These are phyloP conservation scores for Dasypus novemcinctus DNA, from an alignment of 2,113 vertebrate species.

Conservation along the genomic window DNA sequence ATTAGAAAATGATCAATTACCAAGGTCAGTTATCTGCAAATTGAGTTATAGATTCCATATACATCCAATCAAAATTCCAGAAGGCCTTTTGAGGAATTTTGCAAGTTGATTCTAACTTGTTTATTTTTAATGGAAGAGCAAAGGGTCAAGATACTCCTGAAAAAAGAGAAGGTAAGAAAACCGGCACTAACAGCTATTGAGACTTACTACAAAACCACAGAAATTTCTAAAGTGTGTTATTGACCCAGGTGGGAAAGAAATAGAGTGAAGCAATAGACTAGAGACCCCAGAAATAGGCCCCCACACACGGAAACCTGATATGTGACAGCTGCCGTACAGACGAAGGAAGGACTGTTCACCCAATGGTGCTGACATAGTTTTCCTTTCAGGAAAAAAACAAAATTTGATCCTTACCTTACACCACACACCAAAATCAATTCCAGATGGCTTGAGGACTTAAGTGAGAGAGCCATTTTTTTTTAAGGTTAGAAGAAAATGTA, in stretches of 20 bases:
- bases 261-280: not conserved
- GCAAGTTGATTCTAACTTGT: not conserved
- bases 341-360: not conserved
- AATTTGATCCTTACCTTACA: not conserved
- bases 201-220: not conserved
- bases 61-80: not conserved
- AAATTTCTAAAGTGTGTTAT: not conserved
- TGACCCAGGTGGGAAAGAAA: not conserved
- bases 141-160: not conserved
- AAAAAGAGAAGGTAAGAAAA: not conserved
- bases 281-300: not conserved
- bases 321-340: not conserved
- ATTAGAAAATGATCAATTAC: not conserved
- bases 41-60: not conserved
- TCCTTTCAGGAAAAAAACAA: not conserved
- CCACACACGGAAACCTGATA: not conserved
- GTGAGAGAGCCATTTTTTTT: not conserved
- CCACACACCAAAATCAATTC: not conserved
- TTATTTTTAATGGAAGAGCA: not conserved
- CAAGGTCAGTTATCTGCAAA: not conserved
- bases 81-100: not conserved
- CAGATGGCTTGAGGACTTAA: not conserved
- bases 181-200: not conserved
- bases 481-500: constrained; percentile 9
- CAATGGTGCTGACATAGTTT: not conserved